Base-by-base conservation (phyloP, 2,113 vertebrate genomes). In the Pelecanus crispus region DNA sequence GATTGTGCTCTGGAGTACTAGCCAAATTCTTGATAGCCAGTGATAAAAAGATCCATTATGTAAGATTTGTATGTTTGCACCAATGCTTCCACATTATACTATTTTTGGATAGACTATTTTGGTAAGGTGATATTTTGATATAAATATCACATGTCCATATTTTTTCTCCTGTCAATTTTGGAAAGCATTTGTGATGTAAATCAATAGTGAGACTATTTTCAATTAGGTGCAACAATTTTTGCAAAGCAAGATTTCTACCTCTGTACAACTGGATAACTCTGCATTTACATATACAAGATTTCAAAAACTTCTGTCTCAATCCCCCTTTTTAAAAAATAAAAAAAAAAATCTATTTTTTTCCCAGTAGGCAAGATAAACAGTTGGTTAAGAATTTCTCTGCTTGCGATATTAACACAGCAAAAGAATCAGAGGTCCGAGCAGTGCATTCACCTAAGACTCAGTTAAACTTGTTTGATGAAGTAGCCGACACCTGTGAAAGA, bases 381-480 rank as follows among this genome's bases (percentile, higher is more conserved):
- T 49, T 58, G 7, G 16, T 52, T 52, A 38, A 78, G 47, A 67
- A 38, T 77, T 62, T 79, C 5, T 67, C 16, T 71, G 9, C 25
- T 58, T 67, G 14, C 19, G n/a, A 40, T 53, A 74, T 28, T 82
- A 75, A 56, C 20, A 29, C 12, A 52, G 44, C 6, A 19, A 26
- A 79, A 62, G 24, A 61, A 28, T 47, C 8, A 2, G 8, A 65
- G 20, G 3, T 61, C 29, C 31, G 50, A 65, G 20, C 24, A 29
- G 8, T 22, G 5, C 7, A 3, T 62, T 52, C 26, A 31, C 14
- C 26, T 78, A 11, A 50, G 49, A 31, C 36, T 21, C 0, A 0
- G 31, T 79, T 85, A 49, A 87, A 70, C 3, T 20, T 2, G 2
- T 71, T 31, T 47, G 49, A 40, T 38, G 21, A 61, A 62, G 45